Percentiles rank a stretch among this genome's conserved stretches.
Conservation (phyloP, 2,113 vertebrate species). For the Gymnogyps californianus region DNA sequence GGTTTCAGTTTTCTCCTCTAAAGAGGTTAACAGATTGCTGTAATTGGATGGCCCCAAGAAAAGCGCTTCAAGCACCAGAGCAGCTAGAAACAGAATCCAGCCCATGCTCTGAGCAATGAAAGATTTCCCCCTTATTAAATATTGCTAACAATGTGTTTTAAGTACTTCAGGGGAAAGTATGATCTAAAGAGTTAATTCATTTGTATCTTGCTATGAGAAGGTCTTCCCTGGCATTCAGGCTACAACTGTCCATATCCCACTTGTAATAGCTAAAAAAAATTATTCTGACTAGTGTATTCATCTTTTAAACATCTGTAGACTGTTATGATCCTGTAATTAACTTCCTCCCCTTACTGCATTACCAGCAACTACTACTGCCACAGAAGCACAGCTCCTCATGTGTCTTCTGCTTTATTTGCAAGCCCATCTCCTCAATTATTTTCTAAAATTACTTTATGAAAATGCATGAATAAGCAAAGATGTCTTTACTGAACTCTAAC, state of each 20-base stretch:
- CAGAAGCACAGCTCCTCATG: background rate
- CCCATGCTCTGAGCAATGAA: background rate
- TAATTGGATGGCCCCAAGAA: conserved; percentile 53
- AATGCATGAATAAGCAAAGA: background rate
- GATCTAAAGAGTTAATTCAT: background rate
- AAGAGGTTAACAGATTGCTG: conserved; percentile 60
- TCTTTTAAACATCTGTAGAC: background rate
- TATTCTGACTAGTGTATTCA: background rate
- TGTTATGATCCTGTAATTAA: background rate
- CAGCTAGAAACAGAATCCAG: background rate
- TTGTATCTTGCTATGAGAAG: background rate
- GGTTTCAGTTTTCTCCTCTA: conserved; percentile 55
- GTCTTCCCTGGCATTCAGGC: background rate
- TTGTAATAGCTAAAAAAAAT: background rate
- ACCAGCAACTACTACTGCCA: background rate
- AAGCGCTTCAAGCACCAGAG: conserved; percentile 36
- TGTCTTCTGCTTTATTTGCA: background rate
- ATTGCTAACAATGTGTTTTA: background rate
- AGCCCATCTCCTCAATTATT: background rate
- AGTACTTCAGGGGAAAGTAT: background rate
- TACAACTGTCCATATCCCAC: background rate
- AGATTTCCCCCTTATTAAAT: background rate
- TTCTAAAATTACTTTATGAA: background rate
- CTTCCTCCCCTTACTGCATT: background rate
- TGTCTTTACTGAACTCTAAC: background rate